A percentile compares a stretch with the other conserved stretches of the same genome.
phyloP scores from a whole-genome alignment of 1,140 invertebrate genomes.

The Drosophila virilis region DNA sequence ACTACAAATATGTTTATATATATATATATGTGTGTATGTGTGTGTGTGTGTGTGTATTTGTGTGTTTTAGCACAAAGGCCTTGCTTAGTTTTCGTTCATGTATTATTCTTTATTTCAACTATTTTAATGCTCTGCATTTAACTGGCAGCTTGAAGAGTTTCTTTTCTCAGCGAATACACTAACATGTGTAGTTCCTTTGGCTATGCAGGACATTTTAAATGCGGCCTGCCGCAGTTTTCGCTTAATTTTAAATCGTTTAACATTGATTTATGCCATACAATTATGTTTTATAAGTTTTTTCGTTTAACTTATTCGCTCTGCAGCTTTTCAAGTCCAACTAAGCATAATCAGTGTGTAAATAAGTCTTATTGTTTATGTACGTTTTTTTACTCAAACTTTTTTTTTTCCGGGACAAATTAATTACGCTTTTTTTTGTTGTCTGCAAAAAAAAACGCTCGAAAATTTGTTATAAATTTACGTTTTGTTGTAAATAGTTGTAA shows the following conservation, averaged over 20 bases:
- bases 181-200: conserved; percentile 6
- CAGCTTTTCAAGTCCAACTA: conserved; percentile 72
- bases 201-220: conserved; percentile 54
- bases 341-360: conserved; percentile 82
- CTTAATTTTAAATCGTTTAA: conserved; percentile 30
- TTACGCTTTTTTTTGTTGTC: conserved; percentile 26
- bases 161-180: background rate
- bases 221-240: conserved; percentile 66
- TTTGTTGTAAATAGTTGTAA: conserved; percentile 69
- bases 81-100: conserved; percentile 34
- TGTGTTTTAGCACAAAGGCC: conserved; percentile 37
- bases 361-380: conserved; percentile 74
- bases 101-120: conserved; percentile 12
- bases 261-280: too few species aligned
- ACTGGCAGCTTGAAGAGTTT: background rate
- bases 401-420: conserved; percentile 35
- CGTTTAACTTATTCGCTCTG: conserved; percentile 38
- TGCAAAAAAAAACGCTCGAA: conserved; percentile 50
- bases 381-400: conserved; percentile 17
- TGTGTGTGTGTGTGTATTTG: conserved; percentile 2
- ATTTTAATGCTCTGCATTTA: conserved; percentile 40
- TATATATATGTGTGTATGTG: conserved; percentile 29
- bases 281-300: conserved; percentile 17
- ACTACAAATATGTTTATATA: conserved; percentile 62
- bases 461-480: conserved; percentile 5